phyloP scores from a whole-genome alignment of 1,140 invertebrate species.

The Drosophila rhopaloa region DNA sequence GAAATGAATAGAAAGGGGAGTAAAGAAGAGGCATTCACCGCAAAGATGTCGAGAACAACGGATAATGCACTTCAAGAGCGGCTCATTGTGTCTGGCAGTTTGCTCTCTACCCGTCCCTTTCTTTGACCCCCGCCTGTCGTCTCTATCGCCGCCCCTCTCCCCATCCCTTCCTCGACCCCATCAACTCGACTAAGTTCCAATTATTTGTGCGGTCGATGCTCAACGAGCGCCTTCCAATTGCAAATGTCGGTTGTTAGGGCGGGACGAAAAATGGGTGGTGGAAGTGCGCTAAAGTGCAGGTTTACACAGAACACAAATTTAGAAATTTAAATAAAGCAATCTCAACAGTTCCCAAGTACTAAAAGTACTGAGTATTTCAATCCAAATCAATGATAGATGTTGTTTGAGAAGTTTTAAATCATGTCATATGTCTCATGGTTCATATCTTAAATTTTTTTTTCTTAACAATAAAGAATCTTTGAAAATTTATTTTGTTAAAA shows the following conservation, averaged over 20 bases:
- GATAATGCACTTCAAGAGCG: conserved; percentile 80
- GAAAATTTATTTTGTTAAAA: no score
- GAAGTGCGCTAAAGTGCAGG: conserved; percentile 26
- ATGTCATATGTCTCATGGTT: no score
- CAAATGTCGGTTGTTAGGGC: conserved; percentile 37
- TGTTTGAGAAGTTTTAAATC: no score
- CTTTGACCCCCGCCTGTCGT: background rate
- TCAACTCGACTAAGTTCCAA: conserved; percentile 78
- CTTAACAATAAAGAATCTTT: no score
- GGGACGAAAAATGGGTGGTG: conserved; percentile 8
- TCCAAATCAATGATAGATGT: no score
- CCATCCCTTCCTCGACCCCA: conserved; percentile 10
- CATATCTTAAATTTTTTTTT: no score
- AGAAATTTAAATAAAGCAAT: background rate
- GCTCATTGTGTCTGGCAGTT: conserved; percentile 76
- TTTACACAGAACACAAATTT: conserved; percentile 13
- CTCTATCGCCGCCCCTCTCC: conserved; percentile 7
- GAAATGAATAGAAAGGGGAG: conserved; percentile 15
- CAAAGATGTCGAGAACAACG: conserved; percentile 77
- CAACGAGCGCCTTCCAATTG: conserved; percentile 54
- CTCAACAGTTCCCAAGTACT: no score
- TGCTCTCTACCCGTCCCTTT: conserved; percentile 8
- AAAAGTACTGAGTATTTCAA: no score
- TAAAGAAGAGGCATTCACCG: conserved; percentile 50
- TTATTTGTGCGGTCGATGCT: conserved; percentile 79